Percentiles rank a stretch among this genome's conserved stretches.
These are phyloP conservation scores for Arctopsyche grandis DNA, from an alignment of 1,140 invertebrate genomes.

Conservation along the genomic window DNA sequence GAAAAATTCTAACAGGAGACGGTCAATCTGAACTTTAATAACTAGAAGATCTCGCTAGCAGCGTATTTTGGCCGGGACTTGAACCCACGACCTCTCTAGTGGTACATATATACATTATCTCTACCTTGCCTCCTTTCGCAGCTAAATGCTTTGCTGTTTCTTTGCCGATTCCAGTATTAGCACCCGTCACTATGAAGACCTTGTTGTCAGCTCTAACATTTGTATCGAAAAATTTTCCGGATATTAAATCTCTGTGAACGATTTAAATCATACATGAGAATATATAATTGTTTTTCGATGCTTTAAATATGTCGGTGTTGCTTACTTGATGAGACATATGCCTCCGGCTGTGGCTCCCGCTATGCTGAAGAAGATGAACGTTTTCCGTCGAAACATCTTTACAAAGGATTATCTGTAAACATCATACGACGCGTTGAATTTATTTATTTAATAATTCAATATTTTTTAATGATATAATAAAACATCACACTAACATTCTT, in stretches of 20 bases:
- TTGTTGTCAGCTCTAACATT: conserved; percentile 65
- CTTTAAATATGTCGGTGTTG: not conserved
- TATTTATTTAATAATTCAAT: conserved; percentile 4
- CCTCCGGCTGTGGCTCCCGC: not conserved
- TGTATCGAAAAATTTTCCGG: conserved; percentile 24
- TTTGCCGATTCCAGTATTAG: conserved; percentile 84
- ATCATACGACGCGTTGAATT: not conserved
- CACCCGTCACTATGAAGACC: conserved; percentile 80
- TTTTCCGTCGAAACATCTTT: not conserved
- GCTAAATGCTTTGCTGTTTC: conserved; percentile 74
- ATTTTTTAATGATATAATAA: not conserved
- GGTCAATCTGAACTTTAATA: too few relatives aligned
- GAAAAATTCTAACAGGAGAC: too few relatives aligned
- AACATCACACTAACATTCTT: too few relatives aligned
- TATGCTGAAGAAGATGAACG: not conserved
- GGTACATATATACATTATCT: not conserved
- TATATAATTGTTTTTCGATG: not conserved
- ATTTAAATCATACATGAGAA: conserved; percentile 1
- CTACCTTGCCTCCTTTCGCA: conserved; percentile 65
- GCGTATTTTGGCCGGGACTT: too few relatives aligned
- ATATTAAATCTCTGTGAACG: conserved; percentile 21
- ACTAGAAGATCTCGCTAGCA: too few relatives aligned
- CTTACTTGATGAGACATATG: conserved; percentile 11
- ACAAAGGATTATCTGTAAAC: not conserved
- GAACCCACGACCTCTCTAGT: too few relatives aligned